These are phyloP conservation scores for Gallirallus australis DNA, from an alignment of 2,797 vertebrate genomes.

Conservation along the genomic window DNA sequence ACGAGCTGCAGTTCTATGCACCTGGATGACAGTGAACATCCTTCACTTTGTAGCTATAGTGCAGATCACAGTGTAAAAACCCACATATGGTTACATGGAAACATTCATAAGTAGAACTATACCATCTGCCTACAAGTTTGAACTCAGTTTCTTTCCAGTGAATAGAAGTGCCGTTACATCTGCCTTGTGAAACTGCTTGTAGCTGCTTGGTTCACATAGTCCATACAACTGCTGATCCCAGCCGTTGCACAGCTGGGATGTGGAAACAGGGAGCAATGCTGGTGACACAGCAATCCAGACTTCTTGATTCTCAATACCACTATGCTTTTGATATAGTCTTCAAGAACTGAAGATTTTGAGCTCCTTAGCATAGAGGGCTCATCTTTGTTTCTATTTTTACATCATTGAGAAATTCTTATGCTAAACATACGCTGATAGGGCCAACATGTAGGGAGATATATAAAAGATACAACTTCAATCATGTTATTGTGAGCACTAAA, in stretches of 20 bases:
- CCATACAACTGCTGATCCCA: not conserved
- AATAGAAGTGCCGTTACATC: not conserved
- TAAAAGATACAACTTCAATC: not conserved
- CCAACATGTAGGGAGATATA: not conserved
- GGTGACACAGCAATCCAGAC: not conserved
- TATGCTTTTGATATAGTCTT: not conserved
- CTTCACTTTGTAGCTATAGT: not conserved
- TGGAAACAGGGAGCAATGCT: not conserved
- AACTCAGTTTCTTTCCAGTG: not conserved
- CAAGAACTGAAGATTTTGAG: not conserved
- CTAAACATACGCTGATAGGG: not conserved
- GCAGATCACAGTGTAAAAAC: not conserved
- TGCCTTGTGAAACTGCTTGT: not conserved
- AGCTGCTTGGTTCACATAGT: not conserved
- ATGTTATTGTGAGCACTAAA: not conserved
- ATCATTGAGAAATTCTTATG: not conserved
- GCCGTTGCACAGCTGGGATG: not conserved
- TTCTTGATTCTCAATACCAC: not conserved
- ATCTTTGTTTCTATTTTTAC: not conserved
- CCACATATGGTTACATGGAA: not conserved
- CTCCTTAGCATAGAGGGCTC: rapidly evolving
- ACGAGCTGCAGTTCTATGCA: not conserved
- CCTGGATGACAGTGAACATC: not conserved
- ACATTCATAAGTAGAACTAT: not conserved
- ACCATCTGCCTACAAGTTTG: not conserved